phyloP scores from a whole-genome alignment of 2,113 vertebrate genomes.

The Hymenochirus boettgeri region DNA sequence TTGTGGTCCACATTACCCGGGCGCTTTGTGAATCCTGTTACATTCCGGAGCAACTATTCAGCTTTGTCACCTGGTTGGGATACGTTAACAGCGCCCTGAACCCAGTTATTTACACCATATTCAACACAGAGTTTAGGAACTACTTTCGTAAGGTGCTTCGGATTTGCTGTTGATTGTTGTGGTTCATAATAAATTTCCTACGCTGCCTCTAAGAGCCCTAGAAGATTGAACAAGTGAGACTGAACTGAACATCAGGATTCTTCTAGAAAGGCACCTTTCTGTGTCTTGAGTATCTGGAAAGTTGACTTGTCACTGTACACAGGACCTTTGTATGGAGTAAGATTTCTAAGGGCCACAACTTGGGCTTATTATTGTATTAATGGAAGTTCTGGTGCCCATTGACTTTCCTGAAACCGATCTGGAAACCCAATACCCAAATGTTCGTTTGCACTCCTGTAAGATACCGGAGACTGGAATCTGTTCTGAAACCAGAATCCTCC shows the following conservation, averaged over 20 bases:
- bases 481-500: not conserved
- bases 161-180: slow-evolving; percentile 52
- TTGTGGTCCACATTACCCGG: slow-evolving; percentile 83
- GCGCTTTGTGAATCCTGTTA: slow-evolving; percentile 75
- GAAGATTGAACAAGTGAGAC: not conserved
- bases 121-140: slow-evolving; percentile 86
- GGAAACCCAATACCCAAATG: no score
- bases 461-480: not conserved
- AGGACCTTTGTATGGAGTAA: no score
- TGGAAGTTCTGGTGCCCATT: no score
- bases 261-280: no score
- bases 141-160: slow-evolving; percentile 80
- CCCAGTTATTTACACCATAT: slow-evolving; percentile 87
- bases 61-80: slow-evolving; percentile 91
- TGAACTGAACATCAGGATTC: not conserved
- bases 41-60: slow-evolving; percentile 74
- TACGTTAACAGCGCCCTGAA: slow-evolving; percentile 94
- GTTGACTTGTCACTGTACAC: no score
- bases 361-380: no score
- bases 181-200: not conserved
- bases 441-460: no score
- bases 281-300: no score
- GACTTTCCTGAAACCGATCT: no score
- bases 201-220: not conserved
- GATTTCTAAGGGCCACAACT: no score